These are phyloP conservation scores for Chrysochloris asiatica DNA, from an alignment of 2,113 vertebrate species.

Conservation along the genomic window DNA sequence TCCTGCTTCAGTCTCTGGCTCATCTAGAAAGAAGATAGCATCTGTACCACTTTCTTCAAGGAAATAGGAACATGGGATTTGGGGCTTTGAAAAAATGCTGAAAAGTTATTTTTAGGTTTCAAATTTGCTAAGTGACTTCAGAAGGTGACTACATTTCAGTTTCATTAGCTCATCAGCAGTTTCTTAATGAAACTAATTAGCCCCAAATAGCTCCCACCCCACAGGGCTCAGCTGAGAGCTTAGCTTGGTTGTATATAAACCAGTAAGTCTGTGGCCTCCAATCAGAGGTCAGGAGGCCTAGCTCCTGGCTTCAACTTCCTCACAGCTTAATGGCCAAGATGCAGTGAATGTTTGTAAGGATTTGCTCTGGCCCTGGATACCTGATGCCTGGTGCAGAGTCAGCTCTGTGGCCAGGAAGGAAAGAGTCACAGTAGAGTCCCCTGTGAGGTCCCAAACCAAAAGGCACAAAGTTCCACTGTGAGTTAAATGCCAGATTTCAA, in stretches of 20 bases:
- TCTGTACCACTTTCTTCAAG: background rate
- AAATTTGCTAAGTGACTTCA: conserved; percentile 57
- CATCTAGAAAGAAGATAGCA: background rate
- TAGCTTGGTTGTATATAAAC: background rate
- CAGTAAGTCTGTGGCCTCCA: background rate
- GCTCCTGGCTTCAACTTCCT: background rate
- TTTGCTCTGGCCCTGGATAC: background rate
- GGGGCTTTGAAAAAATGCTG: background rate
- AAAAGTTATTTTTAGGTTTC: conserved; percentile 56
- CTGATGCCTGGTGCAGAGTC: background rate
- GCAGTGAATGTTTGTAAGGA: background rate
- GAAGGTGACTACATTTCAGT: conserved; percentile 59
- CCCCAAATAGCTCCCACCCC: conserved; percentile 2
- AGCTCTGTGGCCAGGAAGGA: background rate
- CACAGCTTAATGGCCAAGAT: background rate
- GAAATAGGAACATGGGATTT: background rate
- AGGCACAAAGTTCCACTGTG: background rate
- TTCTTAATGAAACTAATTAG: conserved; percentile 66
- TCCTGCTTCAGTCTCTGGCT: fast-evolving
- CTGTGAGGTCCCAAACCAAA: background rate
- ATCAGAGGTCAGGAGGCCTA: background rate
- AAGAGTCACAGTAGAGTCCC: background rate
- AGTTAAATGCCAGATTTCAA: background rate
- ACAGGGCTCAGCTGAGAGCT: background rate
- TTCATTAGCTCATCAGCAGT: conserved; percentile 47